Base-by-base conservation (phyloP, 2,113 vertebrate genomes). In the Poecilia latipinna region DNA sequence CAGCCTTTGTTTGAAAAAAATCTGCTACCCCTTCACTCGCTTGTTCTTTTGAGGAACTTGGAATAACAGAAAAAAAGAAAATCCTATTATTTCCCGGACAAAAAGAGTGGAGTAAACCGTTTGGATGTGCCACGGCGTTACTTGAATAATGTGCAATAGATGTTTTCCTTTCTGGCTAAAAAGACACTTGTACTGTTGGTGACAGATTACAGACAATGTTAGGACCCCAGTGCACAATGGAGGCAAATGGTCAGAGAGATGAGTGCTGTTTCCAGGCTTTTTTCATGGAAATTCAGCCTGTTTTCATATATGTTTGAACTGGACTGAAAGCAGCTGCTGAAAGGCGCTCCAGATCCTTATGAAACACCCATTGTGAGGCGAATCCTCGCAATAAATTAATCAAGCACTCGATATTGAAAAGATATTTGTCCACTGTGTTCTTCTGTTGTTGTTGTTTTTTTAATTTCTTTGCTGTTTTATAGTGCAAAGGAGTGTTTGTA, bases 91-190 rank as follows among this genome's bases (percentile, higher is more conserved):
- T 86, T 72, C 79, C 62, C 35, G 85, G 75, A 91, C 71, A 88
- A 88, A 89, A 83, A 86, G 67, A 90, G 79, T 83, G 86, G 90
- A 88, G 84, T 86, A 86, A 89, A 87, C 89, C 84, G 81, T 91
- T 91, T 86, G 82, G 87, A 88, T 87, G 83, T 90, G 86, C 86
- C 74, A 75, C 79, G 84, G 84, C 85, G 89, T 92, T 88, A 90
- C 90, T 92, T 92, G 88, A 93, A 95, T 94, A 91, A 95, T 93
- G 96, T 96, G 96, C 97, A 96, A 97, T 97, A 96, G 93, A 87
- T 93, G 93, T 95, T 94, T 94, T 89, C 92, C 91, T 84, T 90
- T 91, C 94, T 93, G 94, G 93, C 91, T 94, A 80, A 93, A 82
- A 82, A 94, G 92, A 95, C 95, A 94, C 93, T 94, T 95, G 94